phyloP scores from a whole-genome alignment of 1,140 invertebrate species.

The Sitophilus oryzae region DNA sequence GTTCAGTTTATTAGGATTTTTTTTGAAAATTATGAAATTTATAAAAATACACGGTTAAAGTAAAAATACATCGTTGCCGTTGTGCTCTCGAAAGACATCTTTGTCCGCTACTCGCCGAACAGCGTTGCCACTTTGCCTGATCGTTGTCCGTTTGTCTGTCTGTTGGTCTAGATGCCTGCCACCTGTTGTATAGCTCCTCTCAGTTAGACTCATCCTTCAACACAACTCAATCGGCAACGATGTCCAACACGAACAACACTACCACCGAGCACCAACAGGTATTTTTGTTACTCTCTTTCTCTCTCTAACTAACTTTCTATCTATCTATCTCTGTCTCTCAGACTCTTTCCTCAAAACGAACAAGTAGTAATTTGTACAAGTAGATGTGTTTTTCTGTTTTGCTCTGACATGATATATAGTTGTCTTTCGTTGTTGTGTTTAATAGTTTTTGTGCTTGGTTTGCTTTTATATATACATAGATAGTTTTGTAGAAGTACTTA shows the following conservation, averaged over 20 bases:
- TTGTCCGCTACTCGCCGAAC: conserved; percentile 19
- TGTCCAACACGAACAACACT: conserved; percentile 44
- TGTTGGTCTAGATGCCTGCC: conserved; percentile 61
- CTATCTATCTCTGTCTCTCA: conserved; percentile 9
- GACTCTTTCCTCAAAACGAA: conserved; percentile 2
- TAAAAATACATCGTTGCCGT: too few relatives aligned
- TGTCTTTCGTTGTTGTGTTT: conserved; percentile 1
- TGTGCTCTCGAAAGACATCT: conserved; percentile 11
- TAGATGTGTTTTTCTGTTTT: not conserved
- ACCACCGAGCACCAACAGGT: conserved; percentile 45
- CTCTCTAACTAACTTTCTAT: conserved; percentile 35
- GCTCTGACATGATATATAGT: not conserved
- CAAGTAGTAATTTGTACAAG: not conserved
- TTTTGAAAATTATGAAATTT: too few relatives aligned
- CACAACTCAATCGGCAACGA: conserved; percentile 38
- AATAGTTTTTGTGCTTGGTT: not conserved
- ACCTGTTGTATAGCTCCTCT: conserved; percentile 50
- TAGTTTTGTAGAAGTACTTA: too few relatives aligned
- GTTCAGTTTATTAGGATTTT: too few relatives aligned
- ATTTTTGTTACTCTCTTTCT: conserved; percentile 40
- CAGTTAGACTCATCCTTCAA: conserved; percentile 57
- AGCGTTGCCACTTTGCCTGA: conserved; percentile 37
- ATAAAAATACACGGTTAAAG: too few relatives aligned
- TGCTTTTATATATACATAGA: too few relatives aligned
- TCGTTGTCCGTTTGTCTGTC: conserved; percentile 52